These are phyloP conservation scores for Geopemphigus sp. DNA, from an alignment of 1,140 invertebrate species.

Conservation along the genomic window DNA sequence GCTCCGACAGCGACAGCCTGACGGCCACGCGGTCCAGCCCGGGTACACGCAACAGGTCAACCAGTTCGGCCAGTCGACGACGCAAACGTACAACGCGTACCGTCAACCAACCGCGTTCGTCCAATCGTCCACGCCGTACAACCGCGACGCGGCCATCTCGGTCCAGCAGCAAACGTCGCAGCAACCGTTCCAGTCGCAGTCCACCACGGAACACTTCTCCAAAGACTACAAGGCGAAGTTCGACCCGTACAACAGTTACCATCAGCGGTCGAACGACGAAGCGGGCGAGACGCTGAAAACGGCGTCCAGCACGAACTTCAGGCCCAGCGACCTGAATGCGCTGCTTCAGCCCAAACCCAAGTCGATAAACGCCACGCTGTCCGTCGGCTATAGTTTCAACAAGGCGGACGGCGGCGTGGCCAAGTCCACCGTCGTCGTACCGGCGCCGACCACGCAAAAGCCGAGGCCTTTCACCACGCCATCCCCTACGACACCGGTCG, in stretches of 20 bases:
- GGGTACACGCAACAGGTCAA: too few species aligned
- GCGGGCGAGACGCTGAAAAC: constrained; percentile 53
- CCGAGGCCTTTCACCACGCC: constrained; percentile 35
- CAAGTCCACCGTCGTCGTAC: constrained; percentile 32
- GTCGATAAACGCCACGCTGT: constrained; percentile 52
- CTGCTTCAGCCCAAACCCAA: constrained; percentile 51
- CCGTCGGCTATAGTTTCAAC: constrained; percentile 52
- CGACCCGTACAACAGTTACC: constrained; percentile 50
- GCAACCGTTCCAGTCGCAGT: constrained; percentile 18
- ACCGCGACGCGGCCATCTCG: neutral
- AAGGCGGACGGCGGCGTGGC: constrained; percentile 25
- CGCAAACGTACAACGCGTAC: neutral
- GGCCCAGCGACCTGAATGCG: constrained; percentile 53
- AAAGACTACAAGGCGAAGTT: constrained; percentile 50
- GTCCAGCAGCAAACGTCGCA: constrained; percentile 22
- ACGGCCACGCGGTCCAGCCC: neutral
- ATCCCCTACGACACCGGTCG: neutral
- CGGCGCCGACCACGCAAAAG: constrained; percentile 47
- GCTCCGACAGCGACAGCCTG: neutral
- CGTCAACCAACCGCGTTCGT: constrained; percentile 52
- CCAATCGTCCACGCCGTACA: constrained; percentile 24
- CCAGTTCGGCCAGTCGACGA: neutral
- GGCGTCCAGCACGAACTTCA: constrained; percentile 53
- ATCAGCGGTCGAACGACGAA: constrained; percentile 50
- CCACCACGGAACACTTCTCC: constrained; percentile 43